Base-by-base conservation (phyloP, 30 jellyfish, hydroid and myxozoan species). In the Pelagia noctiluca region DNA sequence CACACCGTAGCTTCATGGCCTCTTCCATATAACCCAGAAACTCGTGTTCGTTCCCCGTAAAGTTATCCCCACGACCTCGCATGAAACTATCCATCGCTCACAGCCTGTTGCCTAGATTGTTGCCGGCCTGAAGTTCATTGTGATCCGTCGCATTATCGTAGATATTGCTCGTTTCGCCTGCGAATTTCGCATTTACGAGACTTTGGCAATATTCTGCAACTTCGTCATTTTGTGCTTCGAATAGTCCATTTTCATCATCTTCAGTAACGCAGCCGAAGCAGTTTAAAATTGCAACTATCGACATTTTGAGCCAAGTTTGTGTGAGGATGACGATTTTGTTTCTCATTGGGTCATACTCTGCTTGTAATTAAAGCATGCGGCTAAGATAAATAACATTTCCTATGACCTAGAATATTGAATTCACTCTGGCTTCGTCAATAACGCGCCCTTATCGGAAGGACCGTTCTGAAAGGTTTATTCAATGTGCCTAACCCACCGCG, bases 141-240 rank as follows among this genome's bases (percentile, higher is more conserved):
- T 69, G 92, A 29, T 82, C 92, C 22, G 92, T 26, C 4, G 29
- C 46, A 25, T 34, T 53, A 57, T 70, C 86, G 52, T 19, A 53
- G 11, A 82, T 30, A 38, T 69, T 82, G 73, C 92, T 82, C 35
- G 86, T 69, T 32, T 82, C 92, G 36, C 92, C 92, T 36, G 57
- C 74, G 38, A 82, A 82, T 34, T 35, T 46, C 12, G 80, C 80
- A 26, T 35, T 26, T 4, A 82, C 74, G 32, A 82, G 71, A 29
- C 73, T 3, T 75, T 70, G 57, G 12, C 74, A 61, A 29, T 82
- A 82, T 12, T 8, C 46, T 13, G 70, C 78, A 33, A 82, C 54
- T 38, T 71, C 84, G 32, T 85, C 86, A 73, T 82, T 54, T 54
- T 57, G 36, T 16, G 37, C 74, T 38, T 46, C 26, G 16, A 71